Evolutionary conservation across 2,888 invertebrate genomes (phyloP), one percentile per base, ranked within the genome.

Genomic region (Apamea crenata): DNA sequence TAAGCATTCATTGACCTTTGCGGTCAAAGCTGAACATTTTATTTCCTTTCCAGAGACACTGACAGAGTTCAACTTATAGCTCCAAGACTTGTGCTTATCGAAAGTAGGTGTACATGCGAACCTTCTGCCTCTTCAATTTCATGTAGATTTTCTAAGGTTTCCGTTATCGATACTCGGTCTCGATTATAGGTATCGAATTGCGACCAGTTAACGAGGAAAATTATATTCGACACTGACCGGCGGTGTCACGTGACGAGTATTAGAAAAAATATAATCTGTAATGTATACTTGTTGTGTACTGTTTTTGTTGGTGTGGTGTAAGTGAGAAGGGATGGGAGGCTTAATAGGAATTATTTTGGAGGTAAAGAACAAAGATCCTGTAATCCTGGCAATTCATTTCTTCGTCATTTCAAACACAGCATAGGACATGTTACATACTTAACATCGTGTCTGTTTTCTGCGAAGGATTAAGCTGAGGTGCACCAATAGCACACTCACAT

Each of bases 111-210:
- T 59, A 12, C n/a, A 12, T n/a, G n/a, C 12, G n/a, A 59, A 71
- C 81, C 85, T 85, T 85, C 85, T 85, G 88, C 3, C 4, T 0
- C 14, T 63, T 36, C 2, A 0, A 2, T 70, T 56, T 21, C 25
- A 2, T 36, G 8, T 75, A 69, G 85, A 91, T 87, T 92, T 93
- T 92, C 91, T 95, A 96, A 91, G 96, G 96, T 94, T 95, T 96
- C 96, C 87, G 95, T 92, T 94, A 96, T 93, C 93, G 95, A 96
- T 96, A 95, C 91, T 78, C 86, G 86, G 77, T 86, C 88, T 92
- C 94, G 93, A 94, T 94, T 95, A 95, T 95, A 93, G 93, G 93
- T 95, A 93, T 96, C 95, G 93, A 93, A 91, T 96, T 94, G 91
- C 94, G 88, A 88, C 91, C 89, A 91, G 92, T 93, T 95, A 94